Evolutionary conservation across 2,113 vertebrate genomes (phyloP).

Genomic region (Aix galericulata): DNA sequence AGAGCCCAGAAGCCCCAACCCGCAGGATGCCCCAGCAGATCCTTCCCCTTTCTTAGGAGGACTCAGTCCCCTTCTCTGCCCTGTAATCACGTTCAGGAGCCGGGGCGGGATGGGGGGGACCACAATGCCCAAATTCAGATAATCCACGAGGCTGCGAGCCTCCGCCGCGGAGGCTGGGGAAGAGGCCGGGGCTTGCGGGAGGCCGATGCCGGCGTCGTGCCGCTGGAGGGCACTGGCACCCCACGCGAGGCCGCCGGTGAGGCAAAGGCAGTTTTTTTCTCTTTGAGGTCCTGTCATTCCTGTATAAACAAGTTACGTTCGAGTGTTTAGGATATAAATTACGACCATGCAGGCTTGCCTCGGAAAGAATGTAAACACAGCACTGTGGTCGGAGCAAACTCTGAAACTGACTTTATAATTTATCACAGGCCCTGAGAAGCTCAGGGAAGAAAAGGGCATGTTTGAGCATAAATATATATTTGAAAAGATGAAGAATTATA

Average conservation of each 20-base stretch:
- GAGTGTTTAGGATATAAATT: constrained; percentile 89
- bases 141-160: neutral
- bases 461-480: constrained; percentile 61
- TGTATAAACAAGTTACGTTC: constrained; percentile 87
- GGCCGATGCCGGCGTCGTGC: neutral
- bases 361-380: constrained; percentile 87
- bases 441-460: constrained; percentile 39
- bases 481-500: constrained; percentile 10
- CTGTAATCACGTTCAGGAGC: accelerated
- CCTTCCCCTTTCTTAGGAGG: neutral
- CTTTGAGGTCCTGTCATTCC: constrained; percentile 81
- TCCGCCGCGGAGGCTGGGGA: neutral
- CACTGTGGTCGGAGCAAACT: constrained; percentile 85
- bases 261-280: constrained; percentile 56
- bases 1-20: neutral
- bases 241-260: neutral
- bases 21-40: neutral
- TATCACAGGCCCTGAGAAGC: constrained; percentile 81
- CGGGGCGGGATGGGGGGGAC: too few species aligned
- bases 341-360: constrained; percentile 85
- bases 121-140: accelerated
- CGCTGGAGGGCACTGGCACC: constrained; percentile 71
- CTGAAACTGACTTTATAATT: constrained; percentile 84
- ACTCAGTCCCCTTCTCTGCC: neutral
- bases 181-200: neutral